Evolutionary conservation across 2,113 vertebrate species (phyloP), one percentile per base, ranked within the genome.

Genomic region (Rana temporaria): DNA sequence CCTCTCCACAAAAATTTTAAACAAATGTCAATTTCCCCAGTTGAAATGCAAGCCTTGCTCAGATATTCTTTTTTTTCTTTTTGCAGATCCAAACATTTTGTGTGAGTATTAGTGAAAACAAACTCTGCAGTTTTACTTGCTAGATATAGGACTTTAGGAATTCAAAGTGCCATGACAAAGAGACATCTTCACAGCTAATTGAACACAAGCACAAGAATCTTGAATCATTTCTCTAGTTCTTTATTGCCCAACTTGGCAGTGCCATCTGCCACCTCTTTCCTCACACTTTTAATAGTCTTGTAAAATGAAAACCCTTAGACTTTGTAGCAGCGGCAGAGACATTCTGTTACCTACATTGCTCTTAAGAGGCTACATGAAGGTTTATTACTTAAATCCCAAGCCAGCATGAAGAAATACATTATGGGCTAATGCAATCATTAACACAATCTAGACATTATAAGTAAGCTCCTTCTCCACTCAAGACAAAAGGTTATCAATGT

Each of bases 101-200:
- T 74, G 32, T 2, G 8, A 59, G 32, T 74, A 59, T 59, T 26
- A 19, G 30, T 62, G 17, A 73, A 56, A 73, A 57, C 52, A 72
- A 52, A 53, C 53, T 9, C 30, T 34, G 18, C 55, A 59, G 30
- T 74, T 59, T 60, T 74, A 74, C 55, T 59, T 34, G 9, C 32
- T 19, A 66, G 76, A 26, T 67, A 75, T 15, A 56, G 30, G 32
- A 38, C 20, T 82, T 56, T n/a, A 56, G 30, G 32, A 38, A 38
- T 82, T 56, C 32, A 82, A 48, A 57, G 17, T 48, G 67, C 34
- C 81, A 72, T 68, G 53, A 76, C 56, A 68, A 67, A 68, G 53
- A 76, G 63, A 68, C 71, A 82, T 75, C 34, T 70, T 65, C 81
- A 76, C 71, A 76, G 81, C 71, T 75, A 75, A 82, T 76, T 82